Base-by-base conservation (phyloP, 2,888 invertebrate species). In the Cryptocephalus primarius region DNA sequence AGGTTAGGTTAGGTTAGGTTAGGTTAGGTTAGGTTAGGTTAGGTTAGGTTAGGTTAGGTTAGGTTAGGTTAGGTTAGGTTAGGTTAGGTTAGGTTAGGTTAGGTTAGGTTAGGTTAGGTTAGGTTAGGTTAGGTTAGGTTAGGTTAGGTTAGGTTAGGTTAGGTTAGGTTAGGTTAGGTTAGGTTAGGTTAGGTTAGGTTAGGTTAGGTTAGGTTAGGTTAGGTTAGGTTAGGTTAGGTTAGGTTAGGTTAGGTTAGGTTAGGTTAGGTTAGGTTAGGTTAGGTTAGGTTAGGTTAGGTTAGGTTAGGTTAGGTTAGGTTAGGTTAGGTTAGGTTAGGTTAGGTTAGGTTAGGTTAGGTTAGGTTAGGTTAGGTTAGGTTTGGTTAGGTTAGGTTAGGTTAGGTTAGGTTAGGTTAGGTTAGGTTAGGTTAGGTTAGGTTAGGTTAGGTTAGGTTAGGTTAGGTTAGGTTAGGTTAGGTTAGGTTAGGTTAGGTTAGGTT, bases 111-210 rank as follows among this genome's bases (percentile, higher is more conserved):
- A n/a, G n/a, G n/a, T n/a, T n/a, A n/a, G n/a, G n/a, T n/a, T n/a
- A n/a, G n/a, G n/a, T n/a, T n/a, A n/a, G n/a, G n/a, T n/a, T n/a
- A n/a, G n/a, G n/a, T n/a, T n/a, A n/a, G n/a, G n/a, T n/a, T n/a
- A n/a, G n/a, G n/a, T 47, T 49, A 49, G 47, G 34, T 34, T 34
- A 34, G 34, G 34, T 34, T 34, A 44, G 44, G 51, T 49, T 51
- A 49, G 47, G 49, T 44, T 51, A 47, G 49, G 49, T 46, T 50
- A 42, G 47, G 51, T 46, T 51, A 51, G 49, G 49, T 49, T 51
- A 50, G 51, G 51, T 49, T 50, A 51, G 51, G n/a, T 49, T 51
- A 49, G 49, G 51, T 49, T 50, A 51, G 51, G 51, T 49, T n/a
- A 51, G 51, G 51, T 49, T 49, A 47, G 47, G 51, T 49, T 51